Evolutionary conservation across 2,888 invertebrate genomes (phyloP).

Genomic region (Drosophila monieri): DNA sequence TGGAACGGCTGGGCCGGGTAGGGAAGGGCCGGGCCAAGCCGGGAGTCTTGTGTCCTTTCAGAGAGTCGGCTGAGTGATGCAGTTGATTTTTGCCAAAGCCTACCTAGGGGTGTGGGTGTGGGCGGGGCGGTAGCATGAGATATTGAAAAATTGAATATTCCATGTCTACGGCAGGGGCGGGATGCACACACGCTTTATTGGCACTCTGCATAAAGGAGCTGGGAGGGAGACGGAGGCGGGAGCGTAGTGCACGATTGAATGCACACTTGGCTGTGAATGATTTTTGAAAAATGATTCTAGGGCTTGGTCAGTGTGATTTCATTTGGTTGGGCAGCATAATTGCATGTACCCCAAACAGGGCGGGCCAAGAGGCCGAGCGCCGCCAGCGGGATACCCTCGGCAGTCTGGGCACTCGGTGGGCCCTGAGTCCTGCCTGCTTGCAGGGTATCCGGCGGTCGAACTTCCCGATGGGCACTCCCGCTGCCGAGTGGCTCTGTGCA

Average conservation of each 20-base stretch:
- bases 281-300: constrained; percentile 70
- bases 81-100: constrained; percentile 74
- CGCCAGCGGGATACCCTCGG: background rate
- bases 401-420: background rate
- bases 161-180: constrained; percentile 44
- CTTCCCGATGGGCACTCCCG: background rate
- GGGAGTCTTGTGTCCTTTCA: constrained; percentile 15
- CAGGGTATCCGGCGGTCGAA: constrained; percentile 20
- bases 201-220: constrained; percentile 44
- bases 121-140: constrained; percentile 59
- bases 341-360: constrained; percentile 52
- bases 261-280: constrained; percentile 74
- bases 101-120: constrained; percentile 33
- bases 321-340: constrained; percentile 71
- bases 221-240: background rate
- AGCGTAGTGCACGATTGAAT: constrained; percentile 60
- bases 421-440: background rate
- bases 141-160: constrained; percentile 80
- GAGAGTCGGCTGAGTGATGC: constrained; percentile 41
- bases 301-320: constrained; percentile 53
- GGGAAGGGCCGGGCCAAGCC: background rate
- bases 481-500: constrained; percentile 43
- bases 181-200: constrained; percentile 59
- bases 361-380: background rate
- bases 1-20: constrained; percentile 4